Base-by-base conservation (phyloP, 2,797 vertebrate genomes). In the Gobio occitaniae region DNA sequence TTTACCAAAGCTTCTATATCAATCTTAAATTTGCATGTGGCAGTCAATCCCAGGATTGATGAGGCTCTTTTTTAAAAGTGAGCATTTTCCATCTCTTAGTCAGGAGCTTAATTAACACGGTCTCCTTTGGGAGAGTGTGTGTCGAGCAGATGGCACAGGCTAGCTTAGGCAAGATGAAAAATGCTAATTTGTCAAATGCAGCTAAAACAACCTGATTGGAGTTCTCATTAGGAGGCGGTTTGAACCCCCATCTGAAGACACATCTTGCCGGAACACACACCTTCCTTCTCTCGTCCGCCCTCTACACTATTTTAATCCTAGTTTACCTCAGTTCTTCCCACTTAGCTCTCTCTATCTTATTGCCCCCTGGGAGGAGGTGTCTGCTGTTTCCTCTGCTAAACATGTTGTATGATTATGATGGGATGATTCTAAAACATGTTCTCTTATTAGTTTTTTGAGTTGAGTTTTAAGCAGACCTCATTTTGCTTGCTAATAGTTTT, bases 151-250 rank as follows among this genome's bases (percentile, higher is more conserved):
- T 92, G 92, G 90, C 88, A 90, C 61, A 48, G 89, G 86, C 89
- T 88, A 89, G 87, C 82, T 87, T 87, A 87, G 87, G 88, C 85
- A 68, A 87, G 86, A 91, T 90, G 86, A 91, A 92, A 88, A 91
- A 92, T 92, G 90, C 89, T 90, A 91, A 92, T 92, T 90, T 90
- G 89, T 91, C 88, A 91, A 91, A 91, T 91, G 84, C 85, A 84
- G 89, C 88, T 91, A 91, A 92, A 92, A 90, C 88, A 89, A 90
- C 87, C 87, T 90, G 91, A 92, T 91, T 90, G 90, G 87, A 88
- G 89, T 84, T 90, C 89, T 92, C 90, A 91, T 91, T 91, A 91
- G 82, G 78, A 84, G 74, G 65, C 17, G n/a, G 90, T 87, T 87
- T 91, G 90, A 90, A 88, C 83, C 78, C 29, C 66, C 86, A 82